Evolutionary conservation across 1,140 invertebrate genomes (phyloP), one percentile per base, ranked within the genome.

Genomic region (Zophobas morio): DNA sequence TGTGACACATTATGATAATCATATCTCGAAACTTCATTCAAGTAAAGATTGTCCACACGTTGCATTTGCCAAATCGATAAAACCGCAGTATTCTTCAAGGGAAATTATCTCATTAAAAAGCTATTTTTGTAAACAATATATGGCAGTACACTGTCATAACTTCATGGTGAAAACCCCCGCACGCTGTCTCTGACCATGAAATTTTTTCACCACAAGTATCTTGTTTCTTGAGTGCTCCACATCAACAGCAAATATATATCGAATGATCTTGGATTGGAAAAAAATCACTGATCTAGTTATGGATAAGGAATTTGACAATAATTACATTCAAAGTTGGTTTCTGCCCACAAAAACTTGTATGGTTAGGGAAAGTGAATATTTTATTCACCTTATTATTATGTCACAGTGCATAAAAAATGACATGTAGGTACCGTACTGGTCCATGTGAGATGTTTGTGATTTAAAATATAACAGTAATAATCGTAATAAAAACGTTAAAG

Each of bases 281-380:
- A 36, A 35, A 35, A 36, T 60, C 37, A 36, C 2, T 37, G 56
- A 60, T 60, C 56, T 60, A 60, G 56, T 42, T 66, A 66, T 66
- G 42, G 36, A 66, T 66, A 66, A 66, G 39, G 60, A 66, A 66
- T 66, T 66, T 66, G 60, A 66, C 60, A 66, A 20, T 20, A 20
- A 66, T 66, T 66, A 66, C 36, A 66, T 66, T 66, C 60, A 66
- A 66, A 42, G 37, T 66, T 66, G 60, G 60, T 66, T 32, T 40
- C 60, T 42, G 34, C 60, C 60, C 60, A 66, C 60, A 66, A 66
- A 66, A 66, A 66, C 60, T 66, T 66, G 60, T 66, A 66, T 32
- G 60, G 57, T 46, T 66, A 40, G 60, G 60, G 60, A 66, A 66
- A 66, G 60, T 66, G 60, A 66, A 66, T 66, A 66, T 66, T 66